Conservation (phyloP, 2,113 vertebrate species). For the Melanerpes aurifrons region DNA sequence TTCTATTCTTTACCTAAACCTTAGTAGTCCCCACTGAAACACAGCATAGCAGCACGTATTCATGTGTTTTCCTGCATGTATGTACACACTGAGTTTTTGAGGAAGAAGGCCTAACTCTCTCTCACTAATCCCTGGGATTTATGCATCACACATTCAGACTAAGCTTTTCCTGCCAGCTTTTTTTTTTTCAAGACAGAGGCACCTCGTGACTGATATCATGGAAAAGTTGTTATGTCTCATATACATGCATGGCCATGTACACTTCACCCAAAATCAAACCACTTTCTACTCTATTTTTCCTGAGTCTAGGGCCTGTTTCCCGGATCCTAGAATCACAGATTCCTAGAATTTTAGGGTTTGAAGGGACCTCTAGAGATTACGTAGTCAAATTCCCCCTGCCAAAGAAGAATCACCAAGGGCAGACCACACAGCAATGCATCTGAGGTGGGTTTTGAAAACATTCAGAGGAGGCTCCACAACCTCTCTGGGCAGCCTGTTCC, state of each 20-base stretch:
- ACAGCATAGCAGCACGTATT: neutral
- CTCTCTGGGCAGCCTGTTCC: no score
- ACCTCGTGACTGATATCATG: neutral
- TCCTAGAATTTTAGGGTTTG: no score
- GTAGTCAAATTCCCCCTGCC: no score
- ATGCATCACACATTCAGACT: neutral
- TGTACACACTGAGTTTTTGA: neutral
- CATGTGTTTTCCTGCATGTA: neutral
- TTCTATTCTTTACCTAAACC: neutral
- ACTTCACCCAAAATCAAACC: neutral
- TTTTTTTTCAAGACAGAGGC: neutral
- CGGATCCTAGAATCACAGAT: neutral
- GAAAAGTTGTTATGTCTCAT: neutral
- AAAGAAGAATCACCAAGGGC: no score
- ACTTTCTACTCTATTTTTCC: neutral
- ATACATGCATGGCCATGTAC: neutral
- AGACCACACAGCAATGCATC: no score
- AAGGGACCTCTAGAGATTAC: no score
- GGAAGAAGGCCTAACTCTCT: neutral
- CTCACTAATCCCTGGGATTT: neutral
- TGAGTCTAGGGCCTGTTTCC: neutral
- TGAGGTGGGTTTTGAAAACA: no score
- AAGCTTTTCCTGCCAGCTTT: slow-evolving; percentile 1
- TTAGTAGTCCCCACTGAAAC: neutral
- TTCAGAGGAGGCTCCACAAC: no score